Base-by-base conservation (phyloP, 2,113 vertebrate species). In the Chloropsis cyanopogon region DNA sequence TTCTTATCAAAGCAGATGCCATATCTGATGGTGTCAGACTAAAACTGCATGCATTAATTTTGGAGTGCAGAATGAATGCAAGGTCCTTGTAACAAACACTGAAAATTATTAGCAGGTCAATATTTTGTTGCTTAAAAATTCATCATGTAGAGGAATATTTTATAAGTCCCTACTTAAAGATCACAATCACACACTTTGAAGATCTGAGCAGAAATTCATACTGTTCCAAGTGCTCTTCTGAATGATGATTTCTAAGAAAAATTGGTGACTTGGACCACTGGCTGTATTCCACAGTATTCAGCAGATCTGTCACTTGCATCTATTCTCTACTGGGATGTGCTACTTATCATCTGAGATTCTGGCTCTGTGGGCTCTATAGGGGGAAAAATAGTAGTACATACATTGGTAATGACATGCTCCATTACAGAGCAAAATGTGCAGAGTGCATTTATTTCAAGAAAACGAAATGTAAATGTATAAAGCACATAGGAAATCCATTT, bases 401-500 rank as follows among this genome's bases (percentile, higher is more conserved):
- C 95, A 87, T 86, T 47, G 85, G 60, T 79, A 96, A 95, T 89
- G 59, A 95, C 83, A 92, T 33, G 88, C 69, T 95, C 81, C 91
- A 97, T 97, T 97, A 92, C 92, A 93, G 93, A 96, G 93, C 96
- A 92, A 96, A 96, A 96, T 90, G 91, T 91, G 80, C 77, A 79
- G 73, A 93, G 86, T 86, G 84, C 84, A 87, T 75, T 94, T 57
- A 71, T 87, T 95, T 95, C 70, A 85, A 91, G 89, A 91, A 80
- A 95, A 93, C 0, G 12, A 91, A 95, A 92, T 9, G 7, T 61
- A 86, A 88, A 80, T 61, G 79, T 49, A 92, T 69, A 97, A 95
- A 96, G 93, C 95, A 71, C n/a, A 82, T 26, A 92, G 92, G 96
- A 97, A 97, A 93, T 96, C 95, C 88, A 96, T 97, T 90, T 98